A percentile compares a stretch with the other conserved stretches of the same genome.
phyloP scores from a whole-genome alignment of 2,888 invertebrate species.

The Rhaphigaster nebulosa region DNA sequence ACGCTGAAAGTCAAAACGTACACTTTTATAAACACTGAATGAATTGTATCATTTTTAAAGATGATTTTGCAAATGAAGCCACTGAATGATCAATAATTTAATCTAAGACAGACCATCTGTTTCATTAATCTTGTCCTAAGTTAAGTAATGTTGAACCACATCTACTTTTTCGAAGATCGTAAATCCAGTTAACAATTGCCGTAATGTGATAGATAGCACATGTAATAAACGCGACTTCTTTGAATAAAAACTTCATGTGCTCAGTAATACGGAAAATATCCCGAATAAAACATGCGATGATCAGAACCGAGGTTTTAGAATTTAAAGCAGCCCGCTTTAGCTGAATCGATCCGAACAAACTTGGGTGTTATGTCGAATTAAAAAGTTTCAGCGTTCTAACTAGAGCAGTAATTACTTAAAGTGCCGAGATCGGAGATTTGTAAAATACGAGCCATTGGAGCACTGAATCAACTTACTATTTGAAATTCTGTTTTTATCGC shows the following conservation, averaged over 20 bases:
- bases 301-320: neutral
- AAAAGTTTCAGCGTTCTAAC: neutral
- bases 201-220: neutral
- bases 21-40: too few species aligned
- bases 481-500: neutral
- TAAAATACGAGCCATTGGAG: neutral
- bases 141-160: neutral
- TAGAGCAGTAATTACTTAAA: constrained; percentile 30
- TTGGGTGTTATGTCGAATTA: constrained; percentile 19
- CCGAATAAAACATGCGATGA: neutral
- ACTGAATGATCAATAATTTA: neutral
- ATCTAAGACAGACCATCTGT: neutral
- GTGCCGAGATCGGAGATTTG: constrained; percentile 11
- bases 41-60: too few species aligned
- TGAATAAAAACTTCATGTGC: neutral
- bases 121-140: neutral
- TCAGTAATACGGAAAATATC: neutral
- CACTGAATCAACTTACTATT: neutral
- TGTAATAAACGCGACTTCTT: neutral
- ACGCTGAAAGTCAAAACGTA: too few species aligned
- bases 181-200: neutral
- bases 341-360: neutral
- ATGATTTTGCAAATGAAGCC: too few species aligned
- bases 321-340: neutral
- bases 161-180: neutral